Conservation (phyloP, 2,888 invertebrate species). For the Pheosia gnoma region DNA sequence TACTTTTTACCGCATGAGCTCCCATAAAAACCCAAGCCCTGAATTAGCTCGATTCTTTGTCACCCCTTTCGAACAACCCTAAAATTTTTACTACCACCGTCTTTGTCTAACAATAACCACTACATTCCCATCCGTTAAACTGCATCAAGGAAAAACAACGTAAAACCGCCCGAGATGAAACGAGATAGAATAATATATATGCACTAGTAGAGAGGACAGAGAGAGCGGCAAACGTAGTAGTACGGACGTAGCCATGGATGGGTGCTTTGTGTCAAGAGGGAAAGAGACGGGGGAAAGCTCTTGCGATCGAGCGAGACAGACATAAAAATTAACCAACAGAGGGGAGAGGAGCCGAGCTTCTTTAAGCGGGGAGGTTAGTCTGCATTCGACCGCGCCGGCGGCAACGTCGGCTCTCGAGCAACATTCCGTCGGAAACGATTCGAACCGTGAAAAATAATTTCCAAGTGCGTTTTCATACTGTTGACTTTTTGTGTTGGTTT, state of each 20-base stretch:
- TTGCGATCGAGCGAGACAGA: slow-evolving; percentile 69
- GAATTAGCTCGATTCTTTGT: slow-evolving; percentile 84
- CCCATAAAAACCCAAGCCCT: slow-evolving; percentile 82
- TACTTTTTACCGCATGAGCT: slow-evolving; percentile 81
- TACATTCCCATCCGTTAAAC: slow-evolving; percentile 84
- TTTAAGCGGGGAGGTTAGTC: slow-evolving; percentile 84
- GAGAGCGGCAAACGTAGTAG: slow-evolving; percentile 79
- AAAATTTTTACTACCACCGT: slow-evolving; percentile 81
- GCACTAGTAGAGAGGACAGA: slow-evolving; percentile 81
- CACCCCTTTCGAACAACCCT: slow-evolving; percentile 83
- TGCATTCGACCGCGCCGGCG: slow-evolving; percentile 79
- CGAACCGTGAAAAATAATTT: slow-evolving; percentile 76
- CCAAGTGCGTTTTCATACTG: slow-evolving; percentile 63
- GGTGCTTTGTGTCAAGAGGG: slow-evolving; percentile 67
- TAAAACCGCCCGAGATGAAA: slow-evolving; percentile 82
- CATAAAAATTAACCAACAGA: slow-evolving; percentile 80
- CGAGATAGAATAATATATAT: slow-evolving; percentile 84
- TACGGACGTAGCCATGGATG: slow-evolving; percentile 66
- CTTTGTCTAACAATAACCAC: slow-evolving; percentile 84
- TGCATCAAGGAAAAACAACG: slow-evolving; percentile 84
- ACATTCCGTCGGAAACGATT: slow-evolving; percentile 59
- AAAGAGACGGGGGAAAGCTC: slow-evolving; percentile 73
- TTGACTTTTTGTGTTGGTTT: slow-evolving; percentile 60
- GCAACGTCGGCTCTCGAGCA: slow-evolving; percentile 59
- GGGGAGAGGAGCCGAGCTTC: slow-evolving; percentile 81